Evolutionary conservation across 2,113 vertebrate genomes (phyloP).

Genomic region (Loxodonta africana): DNA sequence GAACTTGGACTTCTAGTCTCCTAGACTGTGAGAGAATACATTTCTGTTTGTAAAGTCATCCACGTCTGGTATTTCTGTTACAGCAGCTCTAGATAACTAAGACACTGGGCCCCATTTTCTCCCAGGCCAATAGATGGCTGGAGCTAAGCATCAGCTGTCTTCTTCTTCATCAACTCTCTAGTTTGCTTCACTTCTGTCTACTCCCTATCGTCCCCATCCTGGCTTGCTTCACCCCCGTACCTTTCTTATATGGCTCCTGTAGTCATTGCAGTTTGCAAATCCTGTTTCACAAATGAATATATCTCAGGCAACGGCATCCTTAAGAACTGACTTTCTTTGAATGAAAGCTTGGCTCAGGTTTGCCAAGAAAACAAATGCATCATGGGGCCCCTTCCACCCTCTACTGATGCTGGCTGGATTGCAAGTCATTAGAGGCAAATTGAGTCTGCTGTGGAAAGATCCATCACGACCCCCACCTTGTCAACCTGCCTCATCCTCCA

Average conservation of each 20-base stretch:
- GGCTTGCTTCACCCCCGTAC: not conserved
- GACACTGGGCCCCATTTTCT: not conserved
- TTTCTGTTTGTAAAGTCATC: no score
- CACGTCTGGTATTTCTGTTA: no score
- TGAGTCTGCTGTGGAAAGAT: constrained; percentile 61
- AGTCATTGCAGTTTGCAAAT: not conserved
- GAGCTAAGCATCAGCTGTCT: not conserved
- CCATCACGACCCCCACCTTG: constrained; percentile 46
- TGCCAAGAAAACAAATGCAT: constrained; percentile 39
- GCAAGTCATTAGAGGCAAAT: constrained; percentile 65
- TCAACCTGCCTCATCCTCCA: constrained; percentile 54
- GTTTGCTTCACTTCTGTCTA: not conserved
- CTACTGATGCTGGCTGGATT: constrained; percentile 13
- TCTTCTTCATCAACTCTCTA: not conserved
- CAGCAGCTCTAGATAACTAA: no score
- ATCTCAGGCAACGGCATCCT: constrained; percentile 40
- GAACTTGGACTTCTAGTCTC: no score
- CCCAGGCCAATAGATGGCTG: not conserved
- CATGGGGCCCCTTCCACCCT: not conserved
- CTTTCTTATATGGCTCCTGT: not conserved
- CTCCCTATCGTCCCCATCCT: not conserved
- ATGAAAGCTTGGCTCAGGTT: constrained; percentile 30
- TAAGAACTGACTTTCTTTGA: constrained; percentile 28
- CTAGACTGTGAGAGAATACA: no score
- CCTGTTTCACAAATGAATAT: constrained; percentile 27